Evolutionary conservation across 2,797 vertebrate genomes (phyloP).

Genomic region (Lagodon rhomboides): DNA sequence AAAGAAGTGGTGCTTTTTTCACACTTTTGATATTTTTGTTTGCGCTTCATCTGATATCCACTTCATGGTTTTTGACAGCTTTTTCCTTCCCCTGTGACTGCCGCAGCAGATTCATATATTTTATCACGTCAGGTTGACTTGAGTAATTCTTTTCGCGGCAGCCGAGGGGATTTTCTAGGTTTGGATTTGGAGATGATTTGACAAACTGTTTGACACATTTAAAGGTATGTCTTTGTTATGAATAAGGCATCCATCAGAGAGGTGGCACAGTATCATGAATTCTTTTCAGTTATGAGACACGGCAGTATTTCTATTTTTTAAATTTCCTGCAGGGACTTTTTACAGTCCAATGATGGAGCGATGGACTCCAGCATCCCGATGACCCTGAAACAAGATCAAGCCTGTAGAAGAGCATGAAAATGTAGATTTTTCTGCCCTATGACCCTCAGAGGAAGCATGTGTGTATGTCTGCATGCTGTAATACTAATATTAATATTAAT

Average conservation of each 20-base stretch:
- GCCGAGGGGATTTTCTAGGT: not conserved
- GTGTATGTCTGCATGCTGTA: not conserved
- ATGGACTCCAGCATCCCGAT: not conserved
- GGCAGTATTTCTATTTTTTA: not conserved
- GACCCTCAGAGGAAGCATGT: not conserved
- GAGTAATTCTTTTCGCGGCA: not conserved
- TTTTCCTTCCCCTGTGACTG: slow-evolving; percentile 1
- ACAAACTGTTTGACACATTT: slow-evolving; percentile 11
- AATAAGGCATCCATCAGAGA: slow-evolving; percentile 6
- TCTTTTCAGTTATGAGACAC: not conserved
- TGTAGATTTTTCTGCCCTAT: too few relatives aligned
- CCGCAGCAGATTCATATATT: not conserved
- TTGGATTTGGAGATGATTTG: slow-evolving; percentile 8
- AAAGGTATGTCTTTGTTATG: not conserved
- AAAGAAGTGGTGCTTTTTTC: not conserved
- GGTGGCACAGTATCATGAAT: not conserved
- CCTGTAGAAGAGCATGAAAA: not conserved
- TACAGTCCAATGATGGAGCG: not conserved
- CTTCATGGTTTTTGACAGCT: slow-evolving; percentile 26
- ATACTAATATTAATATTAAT: not conserved
- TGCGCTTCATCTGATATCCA: slow-evolving; percentile 22
- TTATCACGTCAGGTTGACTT: slow-evolving; percentile 11
- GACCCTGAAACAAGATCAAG: not conserved
- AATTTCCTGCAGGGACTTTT: not conserved
- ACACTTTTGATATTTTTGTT: slow-evolving; percentile 2